These are phyloP conservation scores for Apotomis capreana DNA, from an alignment of 2,888 invertebrate species.

Conservation along the genomic window DNA sequence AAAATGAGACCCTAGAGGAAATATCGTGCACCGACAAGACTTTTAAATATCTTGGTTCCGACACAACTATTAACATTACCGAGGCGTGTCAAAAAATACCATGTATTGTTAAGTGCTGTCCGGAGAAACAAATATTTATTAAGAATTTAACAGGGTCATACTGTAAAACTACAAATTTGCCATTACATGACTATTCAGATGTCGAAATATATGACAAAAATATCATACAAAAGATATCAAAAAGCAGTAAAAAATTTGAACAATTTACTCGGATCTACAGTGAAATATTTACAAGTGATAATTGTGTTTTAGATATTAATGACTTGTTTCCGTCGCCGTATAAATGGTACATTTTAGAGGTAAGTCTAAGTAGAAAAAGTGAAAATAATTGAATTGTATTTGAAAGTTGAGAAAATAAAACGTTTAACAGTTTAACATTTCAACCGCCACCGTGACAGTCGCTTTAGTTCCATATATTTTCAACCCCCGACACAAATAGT, in stretches of 20 bases:
- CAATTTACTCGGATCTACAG: not conserved
- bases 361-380: not conserved
- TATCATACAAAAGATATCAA: not conserved
- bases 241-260: not conserved
- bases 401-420: too few species aligned
- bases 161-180: not conserved
- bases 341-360: constrained; percentile 13
- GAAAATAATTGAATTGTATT: too few species aligned
- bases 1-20: not conserved
- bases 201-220: constrained; percentile 1
- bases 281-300: not conserved
- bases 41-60: not conserved
- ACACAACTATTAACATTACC: not conserved
- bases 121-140: not conserved
- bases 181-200: not conserved
- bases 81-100: not conserved
- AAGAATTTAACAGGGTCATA: not conserved
- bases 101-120: not conserved
- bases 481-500: too few species aligned
- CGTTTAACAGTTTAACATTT: too few species aligned
- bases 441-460: too few species aligned
- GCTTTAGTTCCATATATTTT: too few species aligned
- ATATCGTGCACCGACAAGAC: too few species aligned
- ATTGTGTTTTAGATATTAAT: not conserved
- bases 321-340: not conserved